A percentile compares a stretch with the other conserved stretches of the same genome.
Conservation (phyloP, 1,140 invertebrate genomes). For the Cydia amplana region DNA sequence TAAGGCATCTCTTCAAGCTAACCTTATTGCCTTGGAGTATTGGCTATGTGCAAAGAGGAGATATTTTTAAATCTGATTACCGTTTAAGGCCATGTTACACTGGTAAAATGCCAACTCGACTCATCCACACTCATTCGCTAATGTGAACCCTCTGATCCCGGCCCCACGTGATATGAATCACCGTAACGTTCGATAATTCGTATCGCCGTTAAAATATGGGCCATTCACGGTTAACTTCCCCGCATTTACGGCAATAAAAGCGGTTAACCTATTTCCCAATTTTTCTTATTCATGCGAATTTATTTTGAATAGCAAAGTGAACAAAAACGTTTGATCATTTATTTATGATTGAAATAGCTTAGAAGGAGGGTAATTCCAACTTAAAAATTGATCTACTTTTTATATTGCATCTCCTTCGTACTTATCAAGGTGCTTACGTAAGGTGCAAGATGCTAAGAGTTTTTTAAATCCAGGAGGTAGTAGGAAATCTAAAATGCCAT, state of each 20-base stretch:
- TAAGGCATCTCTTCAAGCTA: too few species aligned
- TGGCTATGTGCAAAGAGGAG: too few species aligned
- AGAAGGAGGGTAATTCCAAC: too few species aligned
- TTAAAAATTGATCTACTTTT: too few species aligned
- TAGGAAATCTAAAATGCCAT: too few species aligned
- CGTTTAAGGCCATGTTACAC: too few species aligned
- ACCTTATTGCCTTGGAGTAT: too few species aligned
- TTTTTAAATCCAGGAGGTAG: too few species aligned
- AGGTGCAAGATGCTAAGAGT: too few species aligned
- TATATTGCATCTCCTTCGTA: too few species aligned
- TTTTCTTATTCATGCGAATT: background rate
- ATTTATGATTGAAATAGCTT: background rate
- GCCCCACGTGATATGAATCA: conserved; percentile 22
- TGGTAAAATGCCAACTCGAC: background rate
- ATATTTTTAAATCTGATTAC: too few species aligned
- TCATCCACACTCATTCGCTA: background rate
- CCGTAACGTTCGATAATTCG: conserved; percentile 10
- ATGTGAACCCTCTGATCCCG: background rate
- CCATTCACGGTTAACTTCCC: conserved; percentile 7
- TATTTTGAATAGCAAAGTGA: background rate
- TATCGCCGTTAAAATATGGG: conserved; percentile 23
- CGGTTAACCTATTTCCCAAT: background rate
- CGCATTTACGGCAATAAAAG: conserved; percentile 2
- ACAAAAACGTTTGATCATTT: background rate
- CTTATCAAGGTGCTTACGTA: too few species aligned